Percentiles rank a stretch among this genome's conserved stretches.
phyloP scores from a whole-genome alignment of 2,888 invertebrate species.

The Blera fallax region DNA sequence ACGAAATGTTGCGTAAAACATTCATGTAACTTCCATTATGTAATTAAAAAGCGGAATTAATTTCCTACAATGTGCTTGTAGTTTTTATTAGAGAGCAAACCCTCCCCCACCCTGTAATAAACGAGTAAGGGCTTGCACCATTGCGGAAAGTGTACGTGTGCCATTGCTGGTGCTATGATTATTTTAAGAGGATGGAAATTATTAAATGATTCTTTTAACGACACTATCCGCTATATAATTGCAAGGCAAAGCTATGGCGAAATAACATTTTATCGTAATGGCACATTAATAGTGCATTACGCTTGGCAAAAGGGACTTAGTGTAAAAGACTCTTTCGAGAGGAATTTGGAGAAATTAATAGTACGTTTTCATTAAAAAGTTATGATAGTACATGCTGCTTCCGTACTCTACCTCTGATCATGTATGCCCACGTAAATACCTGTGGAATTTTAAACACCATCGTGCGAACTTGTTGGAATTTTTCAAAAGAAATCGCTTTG shows the following conservation, averaged over 20 bases:
- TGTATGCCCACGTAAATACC: not conserved
- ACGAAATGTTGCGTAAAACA: slow-evolving; percentile 36
- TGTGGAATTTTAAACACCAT: slow-evolving; percentile 1
- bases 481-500: not conserved
- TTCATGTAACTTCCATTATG: slow-evolving; percentile 43
- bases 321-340: slow-evolving; percentile 17
- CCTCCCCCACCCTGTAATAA: not conserved
- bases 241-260: slow-evolving; percentile 25
- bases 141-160: not conserved
- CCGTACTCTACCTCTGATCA: not conserved
- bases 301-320: slow-evolving; percentile 16
- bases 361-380: slow-evolving; percentile 19
- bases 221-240: slow-evolving; percentile 47
- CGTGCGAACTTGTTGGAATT: not conserved
- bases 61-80: slow-evolving; percentile 21
- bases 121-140: slow-evolving; percentile 13
- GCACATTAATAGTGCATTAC: slow-evolving; percentile 60
- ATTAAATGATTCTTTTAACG: slow-evolving; percentile 65
- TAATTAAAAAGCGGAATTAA: slow-evolving; percentile 62
- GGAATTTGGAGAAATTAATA: slow-evolving; percentile 17
- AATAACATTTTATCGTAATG: slow-evolving; percentile 53
- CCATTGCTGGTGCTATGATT: slow-evolving; percentile 19
- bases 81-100: slow-evolving; percentile 29
- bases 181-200: slow-evolving; percentile 56
- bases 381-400: slow-evolving; percentile 14